phyloP scores from a whole-genome alignment of 2,113 vertebrate genomes.

The Callionymus lyra region DNA sequence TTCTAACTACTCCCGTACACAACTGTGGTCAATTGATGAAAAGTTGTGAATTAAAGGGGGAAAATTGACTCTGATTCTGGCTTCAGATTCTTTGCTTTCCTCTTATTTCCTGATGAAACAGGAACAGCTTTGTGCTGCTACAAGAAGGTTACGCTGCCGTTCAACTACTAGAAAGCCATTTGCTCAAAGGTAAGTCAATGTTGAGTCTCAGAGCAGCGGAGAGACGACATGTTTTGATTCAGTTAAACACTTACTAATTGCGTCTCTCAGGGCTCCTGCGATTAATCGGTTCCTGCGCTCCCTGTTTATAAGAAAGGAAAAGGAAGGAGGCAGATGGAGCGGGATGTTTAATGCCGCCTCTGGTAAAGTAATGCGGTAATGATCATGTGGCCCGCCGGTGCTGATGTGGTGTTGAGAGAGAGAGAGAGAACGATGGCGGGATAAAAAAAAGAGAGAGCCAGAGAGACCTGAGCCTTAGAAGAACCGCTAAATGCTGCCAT shows the following conservation, averaged over 20 bases:
- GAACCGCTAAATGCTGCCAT: conserved; percentile 65
- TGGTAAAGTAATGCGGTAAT: conserved; percentile 51
- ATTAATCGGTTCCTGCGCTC: conserved; percentile 51
- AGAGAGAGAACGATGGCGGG: conserved; percentile 17
- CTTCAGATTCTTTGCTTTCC: no score
- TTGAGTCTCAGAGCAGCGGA: conserved; percentile 16
- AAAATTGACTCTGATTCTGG: no score
- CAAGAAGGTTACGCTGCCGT: no score
- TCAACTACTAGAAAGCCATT: no score
- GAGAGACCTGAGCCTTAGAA: conserved; percentile 43
- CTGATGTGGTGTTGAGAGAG: conserved; percentile 55
- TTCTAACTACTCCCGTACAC: no score
- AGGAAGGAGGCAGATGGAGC: conserved; percentile 34
- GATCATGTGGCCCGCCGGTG: conserved; percentile 44
- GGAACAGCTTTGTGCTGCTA: no score
- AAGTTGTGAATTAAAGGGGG: no score
- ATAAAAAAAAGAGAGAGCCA: conserved; percentile 19
- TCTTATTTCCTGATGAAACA: no score
- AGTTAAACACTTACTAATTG: conserved; percentile 52
- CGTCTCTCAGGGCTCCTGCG: conserved; percentile 31
- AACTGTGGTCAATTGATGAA: no score
- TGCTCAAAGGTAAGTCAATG: conserved; percentile 13
- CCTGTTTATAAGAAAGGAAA: conserved; percentile 9
- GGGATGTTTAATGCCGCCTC: conserved; percentile 34
- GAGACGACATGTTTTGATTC: conserved; percentile 45